Base-by-base conservation (phyloP, 2,113 vertebrate species). In the Daphoenositta chrysoptera region DNA sequence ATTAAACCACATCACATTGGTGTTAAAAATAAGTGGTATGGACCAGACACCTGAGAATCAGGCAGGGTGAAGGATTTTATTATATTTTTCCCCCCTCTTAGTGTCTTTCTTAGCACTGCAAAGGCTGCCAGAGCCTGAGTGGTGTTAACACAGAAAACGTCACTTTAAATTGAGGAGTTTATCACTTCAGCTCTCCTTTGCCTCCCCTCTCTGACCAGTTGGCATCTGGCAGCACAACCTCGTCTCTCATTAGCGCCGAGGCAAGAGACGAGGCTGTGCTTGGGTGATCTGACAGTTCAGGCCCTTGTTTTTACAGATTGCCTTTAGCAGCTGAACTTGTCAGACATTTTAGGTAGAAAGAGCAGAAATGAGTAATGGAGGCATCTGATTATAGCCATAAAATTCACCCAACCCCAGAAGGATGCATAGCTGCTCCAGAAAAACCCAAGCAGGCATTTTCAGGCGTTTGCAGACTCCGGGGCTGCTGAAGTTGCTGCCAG, bases 11-110 rank as follows among this genome's bases (percentile, higher is more conserved):
- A 54, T 83, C 94, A 95, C 85, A 85, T 93, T 93, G 91, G 64
- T 90, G 95, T 95, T 95, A 96, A 96, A 96, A 97, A 97, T 96
- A 97, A 96, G 96, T 95, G 89, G 63, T 53, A 70, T 18, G 69
- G 87, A 94, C 70, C 57, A 96, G 92, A 78, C 51, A 94, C 79
- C 66, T 94, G 92, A 94, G 90, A 95, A 93, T 17, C 39, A 51
- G 76, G 24, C 35, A 77, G 33, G 31, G 51, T 4, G 7, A 51
- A 88, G 11, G 19, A 16, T n/a, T 47, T 27, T 35, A 19, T 78
- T 50, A 2, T 75, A n/a, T 87, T 73, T 63, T 83, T 50, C 14
- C 7, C 6, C 14, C 13, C 15, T 72, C 65, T 81, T 47, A 8
- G 22, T 40, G 57, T 93, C 70, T 92, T 81, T 95, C 94, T 97